Evolutionary conservation across 2,113 vertebrate species (phyloP), one percentile per base, ranked within the genome.

Genomic region (Lepus europaeus): DNA sequence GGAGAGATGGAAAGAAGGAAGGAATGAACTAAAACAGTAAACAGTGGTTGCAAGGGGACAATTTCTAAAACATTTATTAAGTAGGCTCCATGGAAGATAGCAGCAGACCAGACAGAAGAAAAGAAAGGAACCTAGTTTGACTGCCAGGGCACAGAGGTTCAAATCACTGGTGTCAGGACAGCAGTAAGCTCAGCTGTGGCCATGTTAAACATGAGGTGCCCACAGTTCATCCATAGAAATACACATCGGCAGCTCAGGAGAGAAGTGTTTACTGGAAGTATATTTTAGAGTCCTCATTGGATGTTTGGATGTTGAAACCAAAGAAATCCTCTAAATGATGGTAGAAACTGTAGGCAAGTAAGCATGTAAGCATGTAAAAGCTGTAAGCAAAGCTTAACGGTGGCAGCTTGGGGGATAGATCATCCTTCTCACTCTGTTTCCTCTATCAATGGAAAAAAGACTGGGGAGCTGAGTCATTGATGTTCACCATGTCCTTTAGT

Each of bases 251-350:
- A 70, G 72, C 79, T 88, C 22, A 70, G 68, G n/a, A 31, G 9
- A 53, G 0, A 72, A 59, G 17, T 68, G 78, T 77, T 83, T 56
- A 72, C 12, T 23, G 17, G 66, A 89, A 51, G 61, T 64, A 86
- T 59, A 63, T 59, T 45, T 84, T 73, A 69, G 59, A 80, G 49
- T 68, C 17, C 73, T 72, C 29, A 23, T 9, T 85, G 25, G 64
- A 56, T 76, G 25, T 81, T 64, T 89, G 61, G 33, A 95, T 85
- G 84, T 20, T 56, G 64, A 93, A 59, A 81, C 29, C 61, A 85
- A 79, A 74, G 16, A 87, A 59, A 45, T 89, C 69, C 13, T 87
- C 23, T 74, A 83, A 86, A 69, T 77, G 17, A 68, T 49, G 68
- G 45, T 87, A 45, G 45, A 74, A 66, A 86, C 29, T 78, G 8